phyloP scores from a whole-genome alignment of 2,797 vertebrate species.

The Podargus strigoides region DNA sequence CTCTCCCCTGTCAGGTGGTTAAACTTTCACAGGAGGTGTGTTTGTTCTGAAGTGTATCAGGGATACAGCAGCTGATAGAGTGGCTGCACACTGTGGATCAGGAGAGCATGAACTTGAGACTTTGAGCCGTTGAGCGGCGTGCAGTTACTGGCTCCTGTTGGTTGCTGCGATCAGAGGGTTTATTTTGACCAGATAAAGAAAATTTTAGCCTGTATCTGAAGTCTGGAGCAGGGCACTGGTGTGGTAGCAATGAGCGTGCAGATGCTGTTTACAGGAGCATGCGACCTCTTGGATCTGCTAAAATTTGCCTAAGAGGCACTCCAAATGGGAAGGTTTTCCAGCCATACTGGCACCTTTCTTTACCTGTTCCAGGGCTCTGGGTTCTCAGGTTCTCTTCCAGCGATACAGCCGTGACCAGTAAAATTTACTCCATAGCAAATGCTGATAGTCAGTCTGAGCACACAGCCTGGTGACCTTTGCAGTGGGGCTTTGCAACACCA shows the following conservation, averaged over 20 bases:
- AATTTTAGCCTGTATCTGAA: background rate
- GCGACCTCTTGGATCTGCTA: background rate
- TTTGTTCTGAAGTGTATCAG: background rate
- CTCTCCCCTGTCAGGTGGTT: background rate
- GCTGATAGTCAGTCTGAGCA: background rate
- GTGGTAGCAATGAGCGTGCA: background rate
- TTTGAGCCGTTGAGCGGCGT: background rate
- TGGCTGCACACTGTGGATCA: fast-evolving
- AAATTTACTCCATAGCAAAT: background rate
- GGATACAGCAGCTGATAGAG: background rate
- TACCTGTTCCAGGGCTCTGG: background rate
- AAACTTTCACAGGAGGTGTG: background rate
- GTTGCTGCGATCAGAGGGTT: background rate
- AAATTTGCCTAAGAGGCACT: background rate
- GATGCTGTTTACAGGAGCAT: background rate
- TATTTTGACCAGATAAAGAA: background rate
- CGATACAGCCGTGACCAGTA: fast-evolving
- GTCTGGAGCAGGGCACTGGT: background rate
- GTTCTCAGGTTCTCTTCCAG: background rate
- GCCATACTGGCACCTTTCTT: background rate
- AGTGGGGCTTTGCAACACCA: background rate
- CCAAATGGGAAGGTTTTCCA: background rate
- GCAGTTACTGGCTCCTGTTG: background rate
- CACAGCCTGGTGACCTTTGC: background rate
- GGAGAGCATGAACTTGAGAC: background rate